Evolutionary conservation across 2,113 vertebrate species (phyloP).

Genomic region (Hemibagrus wyckioides): DNA sequence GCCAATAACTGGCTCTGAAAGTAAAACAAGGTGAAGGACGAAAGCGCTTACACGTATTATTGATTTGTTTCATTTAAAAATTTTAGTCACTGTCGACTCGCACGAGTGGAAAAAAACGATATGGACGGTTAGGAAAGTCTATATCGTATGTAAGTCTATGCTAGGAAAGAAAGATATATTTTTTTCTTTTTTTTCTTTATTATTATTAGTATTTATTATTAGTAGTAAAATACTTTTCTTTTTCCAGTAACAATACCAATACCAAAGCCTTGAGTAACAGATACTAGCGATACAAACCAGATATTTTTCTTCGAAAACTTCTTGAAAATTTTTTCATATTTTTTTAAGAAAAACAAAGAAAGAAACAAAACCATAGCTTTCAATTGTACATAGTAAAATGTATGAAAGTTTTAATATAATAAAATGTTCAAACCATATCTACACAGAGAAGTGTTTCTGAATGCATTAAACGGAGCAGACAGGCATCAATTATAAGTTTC

Average conservation of each 20-base stretch:
- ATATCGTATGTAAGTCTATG: background rate
- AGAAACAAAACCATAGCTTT: too few species aligned
- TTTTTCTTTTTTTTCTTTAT: too few species aligned
- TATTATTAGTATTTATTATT: background rate
- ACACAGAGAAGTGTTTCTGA: background rate
- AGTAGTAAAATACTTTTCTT: background rate
- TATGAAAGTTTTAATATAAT: too few species aligned
- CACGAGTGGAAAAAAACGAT: background rate
- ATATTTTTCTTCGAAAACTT: too few species aligned
- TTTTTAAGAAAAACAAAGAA: too few species aligned
- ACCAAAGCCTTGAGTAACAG: background rate
- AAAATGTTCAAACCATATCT: too few species aligned
- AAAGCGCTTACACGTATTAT: background rate
- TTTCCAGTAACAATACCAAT: background rate
- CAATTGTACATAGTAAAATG: too few species aligned
- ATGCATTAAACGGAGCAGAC: background rate
- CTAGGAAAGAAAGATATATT: too few species aligned
- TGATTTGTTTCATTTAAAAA: background rate
- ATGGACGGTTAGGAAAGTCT: background rate
- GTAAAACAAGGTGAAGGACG: background rate
- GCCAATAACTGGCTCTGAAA: background rate
- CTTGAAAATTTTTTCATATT: too few species aligned
- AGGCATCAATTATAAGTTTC: background rate
- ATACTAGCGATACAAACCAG: background rate
- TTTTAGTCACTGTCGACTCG: too few species aligned